A percentile compares a stretch with the other conserved stretches of the same genome.
phyloP scores from a whole-genome alignment of 1,140 invertebrate genomes.

The Anagrus nilaparvatae region DNA sequence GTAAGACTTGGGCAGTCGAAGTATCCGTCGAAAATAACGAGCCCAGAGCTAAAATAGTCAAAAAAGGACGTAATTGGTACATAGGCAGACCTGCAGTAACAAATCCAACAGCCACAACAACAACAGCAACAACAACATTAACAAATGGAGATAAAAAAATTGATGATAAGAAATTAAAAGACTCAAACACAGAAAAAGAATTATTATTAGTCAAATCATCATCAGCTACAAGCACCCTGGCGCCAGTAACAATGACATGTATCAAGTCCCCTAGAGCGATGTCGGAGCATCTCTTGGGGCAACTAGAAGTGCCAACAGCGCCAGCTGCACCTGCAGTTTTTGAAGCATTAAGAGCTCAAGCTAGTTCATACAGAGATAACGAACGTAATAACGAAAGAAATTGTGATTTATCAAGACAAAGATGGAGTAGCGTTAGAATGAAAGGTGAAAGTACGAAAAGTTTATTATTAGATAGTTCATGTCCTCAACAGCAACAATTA shows the following conservation, averaged over 20 bases:
- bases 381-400: constrained; percentile 22
- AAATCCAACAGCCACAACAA: no score
- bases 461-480: constrained; percentile 37
- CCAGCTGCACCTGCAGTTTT: constrained; percentile 24
- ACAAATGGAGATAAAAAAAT: no score
- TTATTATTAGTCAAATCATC: no score
- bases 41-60: no score
- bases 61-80: no score
- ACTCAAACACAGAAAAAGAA: no score
- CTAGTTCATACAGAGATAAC: constrained; percentile 31
- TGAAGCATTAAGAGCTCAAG: constrained; percentile 26
- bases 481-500: constrained; percentile 26
- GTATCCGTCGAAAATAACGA: no score
- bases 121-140: no score
- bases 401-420: constrained; percentile 29
- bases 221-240: constrained; percentile 34
- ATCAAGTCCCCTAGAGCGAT: constrained; percentile 39
- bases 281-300: constrained; percentile 40
- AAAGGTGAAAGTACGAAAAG: constrained; percentile 40
- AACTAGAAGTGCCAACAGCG: constrained; percentile 25
- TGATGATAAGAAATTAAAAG: no score
- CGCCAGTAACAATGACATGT: constrained; percentile 36
- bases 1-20: no score
- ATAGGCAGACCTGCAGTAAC: no score
- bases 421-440: constrained; percentile 39